Evolutionary conservation across 2,797 vertebrate species (phyloP).

Genomic region (Poecilia velifera): DNA sequence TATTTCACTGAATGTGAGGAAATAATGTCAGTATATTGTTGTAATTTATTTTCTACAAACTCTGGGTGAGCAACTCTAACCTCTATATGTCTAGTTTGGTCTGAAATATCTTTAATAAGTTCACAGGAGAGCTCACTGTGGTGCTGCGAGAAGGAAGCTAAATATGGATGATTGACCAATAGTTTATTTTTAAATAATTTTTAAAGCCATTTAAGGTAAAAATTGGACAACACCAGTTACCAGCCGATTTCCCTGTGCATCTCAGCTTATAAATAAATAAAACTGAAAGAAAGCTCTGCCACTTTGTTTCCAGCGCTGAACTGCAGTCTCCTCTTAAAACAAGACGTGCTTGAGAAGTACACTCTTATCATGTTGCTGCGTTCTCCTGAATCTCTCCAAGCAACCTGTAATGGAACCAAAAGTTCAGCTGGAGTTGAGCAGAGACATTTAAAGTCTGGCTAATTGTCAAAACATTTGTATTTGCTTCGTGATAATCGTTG

Average conservation of each 20-base stretch:
- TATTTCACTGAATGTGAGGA: no score
- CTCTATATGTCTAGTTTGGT: no score
- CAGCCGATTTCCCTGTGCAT: background rate
- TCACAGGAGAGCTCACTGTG: no score
- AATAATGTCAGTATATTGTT: no score
- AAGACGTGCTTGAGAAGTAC: background rate
- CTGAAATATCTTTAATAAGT: no score
- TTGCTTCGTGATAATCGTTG: slow-evolving; percentile 23
- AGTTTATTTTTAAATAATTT: background rate
- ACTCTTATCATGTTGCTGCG: background rate
- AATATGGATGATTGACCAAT: background rate
- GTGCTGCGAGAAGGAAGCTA: no score
- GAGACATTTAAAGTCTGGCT: slow-evolving; percentile 29
- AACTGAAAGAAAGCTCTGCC: background rate
- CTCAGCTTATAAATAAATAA: background rate
- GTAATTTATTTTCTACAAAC: no score
- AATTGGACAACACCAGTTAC: background rate
- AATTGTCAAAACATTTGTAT: slow-evolving; percentile 25
- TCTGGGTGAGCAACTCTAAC: no score
- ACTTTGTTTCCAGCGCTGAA: background rate
- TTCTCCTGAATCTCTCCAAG: slow-evolving; percentile 22
- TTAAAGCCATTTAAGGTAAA: background rate
- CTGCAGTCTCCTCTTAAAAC: slow-evolving; percentile 6
- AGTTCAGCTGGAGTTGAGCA: slow-evolving; percentile 20
- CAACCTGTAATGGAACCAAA: background rate